Conservation (phyloP, 1,140 invertebrate genomes). For the Zaprionus inermis region DNA sequence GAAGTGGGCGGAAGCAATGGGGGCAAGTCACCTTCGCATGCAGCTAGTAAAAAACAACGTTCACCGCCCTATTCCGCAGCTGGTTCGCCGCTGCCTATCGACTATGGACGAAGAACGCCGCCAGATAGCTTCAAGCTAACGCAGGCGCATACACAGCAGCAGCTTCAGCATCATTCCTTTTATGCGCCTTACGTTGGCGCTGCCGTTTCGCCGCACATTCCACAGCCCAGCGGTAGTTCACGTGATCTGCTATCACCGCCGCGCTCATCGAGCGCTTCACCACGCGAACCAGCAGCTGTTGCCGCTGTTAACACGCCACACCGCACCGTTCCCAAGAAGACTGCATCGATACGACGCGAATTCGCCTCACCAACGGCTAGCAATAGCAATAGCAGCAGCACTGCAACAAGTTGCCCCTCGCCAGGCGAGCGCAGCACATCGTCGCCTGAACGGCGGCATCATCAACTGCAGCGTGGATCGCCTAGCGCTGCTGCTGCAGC, state of each 20-base stretch:
- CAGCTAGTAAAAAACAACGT: constrained; percentile 65
- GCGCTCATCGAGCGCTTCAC: constrained; percentile 67
- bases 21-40: constrained; percentile 75
- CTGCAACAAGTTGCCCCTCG: constrained; percentile 60
- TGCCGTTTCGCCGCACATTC: constrained; percentile 52
- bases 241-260: constrained; percentile 62
- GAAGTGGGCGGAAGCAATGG: constrained; percentile 66
- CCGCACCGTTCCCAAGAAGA: constrained; percentile 84
- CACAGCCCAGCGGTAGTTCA: constrained; percentile 42
- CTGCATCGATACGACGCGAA: constrained; percentile 82
- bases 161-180: constrained; percentile 44
- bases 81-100: constrained; percentile 66
- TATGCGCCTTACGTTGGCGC: constrained; percentile 64
- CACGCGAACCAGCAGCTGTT: constrained; percentile 48
- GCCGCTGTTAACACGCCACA: constrained; percentile 54
- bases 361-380: constrained; percentile 78
- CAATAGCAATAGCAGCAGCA: constrained; percentile 52
- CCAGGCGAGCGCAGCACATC: constrained; percentile 65
- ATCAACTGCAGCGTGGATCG: constrained; percentile 62
- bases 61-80: constrained; percentile 74
- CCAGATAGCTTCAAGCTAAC: constrained; percentile 47
- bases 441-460: constrained; percentile 65
- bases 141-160: constrained; percentile 36
- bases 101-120: constrained; percentile 60
- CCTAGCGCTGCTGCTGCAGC: constrained; percentile 43